Conservation (phyloP, 2,888 invertebrate genomes). For the Lingula anatina region DNA sequence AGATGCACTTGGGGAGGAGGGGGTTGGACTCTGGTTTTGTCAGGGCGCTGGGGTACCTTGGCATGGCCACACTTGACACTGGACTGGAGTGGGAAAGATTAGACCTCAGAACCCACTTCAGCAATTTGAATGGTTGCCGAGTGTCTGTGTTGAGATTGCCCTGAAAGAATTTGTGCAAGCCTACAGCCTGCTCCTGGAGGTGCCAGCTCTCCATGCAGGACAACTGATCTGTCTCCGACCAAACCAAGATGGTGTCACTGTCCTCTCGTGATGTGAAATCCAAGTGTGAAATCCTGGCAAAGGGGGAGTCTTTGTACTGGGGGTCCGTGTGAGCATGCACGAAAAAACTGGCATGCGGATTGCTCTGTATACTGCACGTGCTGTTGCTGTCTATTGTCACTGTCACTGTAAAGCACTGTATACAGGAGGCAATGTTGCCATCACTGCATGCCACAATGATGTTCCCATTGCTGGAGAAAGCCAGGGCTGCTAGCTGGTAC, state of each 20-base stretch:
- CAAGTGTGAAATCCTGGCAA: conserved; percentile 61
- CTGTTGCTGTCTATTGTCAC: conserved; percentile 37
- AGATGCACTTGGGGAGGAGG: conserved; percentile 18
- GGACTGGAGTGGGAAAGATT: conserved; percentile 33
- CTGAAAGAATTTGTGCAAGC: conserved; percentile 65
- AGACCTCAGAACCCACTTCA: conserved; percentile 43
- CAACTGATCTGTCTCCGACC: conserved; percentile 58
- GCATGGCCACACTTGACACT: conserved; percentile 39
- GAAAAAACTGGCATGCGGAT: conserved; percentile 48
- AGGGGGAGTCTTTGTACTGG: conserved; percentile 34
- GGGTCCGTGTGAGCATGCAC: conserved; percentile 44
- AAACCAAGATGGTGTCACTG: conserved; percentile 76
- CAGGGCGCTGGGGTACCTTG: conserved; percentile 27
- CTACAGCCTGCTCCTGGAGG: conserved; percentile 70
- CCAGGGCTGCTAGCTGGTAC: conserved; percentile 75
- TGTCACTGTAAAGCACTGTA: conserved; percentile 66
- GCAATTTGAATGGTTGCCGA: conserved; percentile 26
- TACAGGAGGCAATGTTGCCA: conserved; percentile 65
- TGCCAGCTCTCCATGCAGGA: conserved; percentile 81
- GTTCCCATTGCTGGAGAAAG: conserved; percentile 73
- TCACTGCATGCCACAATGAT: conserved; percentile 74
- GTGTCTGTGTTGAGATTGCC: no score
- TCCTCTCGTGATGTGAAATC: conserved; percentile 79
- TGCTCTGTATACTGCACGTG: conserved; percentile 34
- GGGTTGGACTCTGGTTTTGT: not conserved